Conservation (phyloP, 2,888 invertebrate species). For the Metacarcinus magister region DNA sequence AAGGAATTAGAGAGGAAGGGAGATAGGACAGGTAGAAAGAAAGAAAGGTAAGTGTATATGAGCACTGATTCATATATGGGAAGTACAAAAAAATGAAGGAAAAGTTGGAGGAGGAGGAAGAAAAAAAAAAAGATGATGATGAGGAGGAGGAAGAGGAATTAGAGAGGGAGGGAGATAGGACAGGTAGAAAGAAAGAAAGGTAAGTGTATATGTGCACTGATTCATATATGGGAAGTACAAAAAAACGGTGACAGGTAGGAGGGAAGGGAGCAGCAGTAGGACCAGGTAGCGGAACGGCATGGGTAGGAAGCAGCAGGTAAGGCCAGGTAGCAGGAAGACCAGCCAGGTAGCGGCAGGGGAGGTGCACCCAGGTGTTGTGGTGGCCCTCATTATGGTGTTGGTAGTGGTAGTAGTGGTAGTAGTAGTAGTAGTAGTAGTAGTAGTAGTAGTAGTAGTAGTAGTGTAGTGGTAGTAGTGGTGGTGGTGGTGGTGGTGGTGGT, state of each 20-base stretch:
- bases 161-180: neutral
- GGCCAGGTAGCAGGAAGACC: neutral
- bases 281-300: slow-evolving; percentile 7
- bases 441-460: slow-evolving; percentile 33
- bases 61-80: too few species aligned
- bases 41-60: too few species aligned
- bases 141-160: neutral
- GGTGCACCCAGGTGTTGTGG: neutral
- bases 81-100: too few species aligned
- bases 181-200: neutral
- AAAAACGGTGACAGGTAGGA: neutral
- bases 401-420: neutral
- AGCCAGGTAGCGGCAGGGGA: slow-evolving; percentile 3
- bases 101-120: neutral
- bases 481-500: neutral
- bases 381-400: neutral
- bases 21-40: too few species aligned
- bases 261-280: neutral
- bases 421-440: slow-evolving; percentile 49
- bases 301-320: neutral
- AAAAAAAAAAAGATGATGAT: neutral
- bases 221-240: too few species aligned
- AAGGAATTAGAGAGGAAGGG: too few species aligned
- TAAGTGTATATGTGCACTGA: neutral
- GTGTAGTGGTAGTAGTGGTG: neutral